These are phyloP conservation scores for Drosophila phalerata DNA, from an alignment of 2,888 invertebrate genomes.

Conservation along the genomic window DNA sequence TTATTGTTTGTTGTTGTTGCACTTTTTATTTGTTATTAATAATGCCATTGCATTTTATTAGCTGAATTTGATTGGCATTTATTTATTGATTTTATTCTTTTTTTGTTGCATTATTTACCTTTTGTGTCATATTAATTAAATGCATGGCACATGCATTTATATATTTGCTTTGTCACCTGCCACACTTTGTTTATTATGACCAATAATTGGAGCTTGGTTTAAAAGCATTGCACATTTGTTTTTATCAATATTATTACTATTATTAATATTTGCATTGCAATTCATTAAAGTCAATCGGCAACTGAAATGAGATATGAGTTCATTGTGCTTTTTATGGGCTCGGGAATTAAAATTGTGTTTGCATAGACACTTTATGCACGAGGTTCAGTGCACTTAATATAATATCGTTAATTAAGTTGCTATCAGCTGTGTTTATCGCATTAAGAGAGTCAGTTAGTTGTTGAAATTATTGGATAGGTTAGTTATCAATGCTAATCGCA, in stretches of 20 bases:
- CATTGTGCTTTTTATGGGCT: slow-evolving; percentile 47
- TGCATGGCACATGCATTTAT: slow-evolving; percentile 9
- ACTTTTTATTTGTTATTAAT: slow-evolving; percentile 64
- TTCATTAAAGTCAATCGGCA: slow-evolving; percentile 53
- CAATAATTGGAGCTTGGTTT: slow-evolving; percentile 31
- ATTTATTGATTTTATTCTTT: slow-evolving; percentile 40
- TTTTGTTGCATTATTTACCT: slow-evolving; percentile 44
- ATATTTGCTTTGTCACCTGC: slow-evolving; percentile 32
- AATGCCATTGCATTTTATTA: slow-evolving; percentile 67
- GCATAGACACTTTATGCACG: slow-evolving; percentile 10
- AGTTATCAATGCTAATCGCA: slow-evolving; percentile 38
- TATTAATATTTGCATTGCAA: slow-evolving; percentile 72
- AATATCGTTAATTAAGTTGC: slow-evolving; percentile 46
- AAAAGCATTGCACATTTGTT: slow-evolving; percentile 38
- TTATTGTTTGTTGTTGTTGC: slow-evolving; percentile 25
- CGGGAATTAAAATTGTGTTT: slow-evolving; percentile 27
- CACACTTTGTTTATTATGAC: slow-evolving; percentile 20
- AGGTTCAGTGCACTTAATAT: slow-evolving; percentile 36
- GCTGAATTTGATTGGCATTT: slow-evolving; percentile 48
- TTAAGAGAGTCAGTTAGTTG: slow-evolving; percentile 5
- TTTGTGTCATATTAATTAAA: slow-evolving; percentile 48
- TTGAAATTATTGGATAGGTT: slow-evolving; percentile 36
- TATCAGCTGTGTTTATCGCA: slow-evolving; percentile 39
- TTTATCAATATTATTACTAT: slow-evolving; percentile 52
- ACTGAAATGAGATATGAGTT: slow-evolving; percentile 35